A percentile compares a stretch with the other conserved stretches of the same genome.
These are phyloP conservation scores for Dicerorhinus sumatrensis DNA, from an alignment of 2,113 vertebrate genomes.

Conservation along the genomic window DNA sequence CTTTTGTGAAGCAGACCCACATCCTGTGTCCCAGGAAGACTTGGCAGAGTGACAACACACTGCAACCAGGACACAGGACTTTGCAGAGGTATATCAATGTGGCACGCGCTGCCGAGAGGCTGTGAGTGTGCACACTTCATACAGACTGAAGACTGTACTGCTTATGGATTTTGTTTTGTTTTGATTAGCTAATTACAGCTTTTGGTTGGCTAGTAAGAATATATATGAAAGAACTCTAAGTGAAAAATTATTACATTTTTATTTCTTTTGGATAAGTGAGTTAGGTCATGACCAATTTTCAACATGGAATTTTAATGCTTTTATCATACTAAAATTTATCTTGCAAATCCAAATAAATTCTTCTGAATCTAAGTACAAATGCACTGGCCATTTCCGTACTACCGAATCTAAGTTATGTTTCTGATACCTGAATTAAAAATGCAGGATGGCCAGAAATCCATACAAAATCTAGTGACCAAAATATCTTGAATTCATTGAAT, in stretches of 20 bases:
- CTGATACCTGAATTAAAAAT: background rate
- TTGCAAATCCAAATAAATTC: constrained; percentile 22
- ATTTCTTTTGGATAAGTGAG: background rate
- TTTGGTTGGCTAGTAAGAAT: background rate
- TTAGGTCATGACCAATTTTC: background rate
- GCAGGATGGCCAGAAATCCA: background rate
- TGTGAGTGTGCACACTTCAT: background rate
- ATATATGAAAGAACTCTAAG: background rate
- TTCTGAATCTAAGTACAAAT: constrained; percentile 26
- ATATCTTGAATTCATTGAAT: background rate
- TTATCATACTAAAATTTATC: constrained; percentile 1
- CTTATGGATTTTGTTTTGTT: background rate
- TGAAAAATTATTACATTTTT: background rate
- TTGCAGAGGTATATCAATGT: background rate
- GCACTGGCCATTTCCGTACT: background rate
- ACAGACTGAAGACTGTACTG: background rate
- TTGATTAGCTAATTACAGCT: background rate
- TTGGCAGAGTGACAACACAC: background rate
- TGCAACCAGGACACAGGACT: background rate
- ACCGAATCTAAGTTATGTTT: constrained; percentile 4
- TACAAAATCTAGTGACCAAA: background rate
- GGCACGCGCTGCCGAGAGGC: background rate
- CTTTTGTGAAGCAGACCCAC: background rate
- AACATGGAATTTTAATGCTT: background rate
- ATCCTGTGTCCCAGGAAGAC: background rate